phyloP scores from a whole-genome alignment of 1,140 invertebrate species.

The Bombus consobrinus region DNA sequence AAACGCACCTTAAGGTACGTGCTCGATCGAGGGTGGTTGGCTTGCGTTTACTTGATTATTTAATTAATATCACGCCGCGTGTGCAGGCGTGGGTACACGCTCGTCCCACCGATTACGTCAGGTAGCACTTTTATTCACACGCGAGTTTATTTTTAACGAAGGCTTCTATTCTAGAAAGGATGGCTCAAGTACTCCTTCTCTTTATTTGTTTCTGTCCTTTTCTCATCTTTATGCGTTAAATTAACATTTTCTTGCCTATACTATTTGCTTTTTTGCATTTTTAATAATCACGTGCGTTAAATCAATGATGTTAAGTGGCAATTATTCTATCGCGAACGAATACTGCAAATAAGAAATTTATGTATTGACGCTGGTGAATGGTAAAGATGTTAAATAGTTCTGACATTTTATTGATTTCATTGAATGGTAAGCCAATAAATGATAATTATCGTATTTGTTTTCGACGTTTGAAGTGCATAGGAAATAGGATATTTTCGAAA shows the following conservation, averaged over 20 bases:
- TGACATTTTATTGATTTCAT: background rate
- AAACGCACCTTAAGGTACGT: background rate
- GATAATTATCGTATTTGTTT: background rate
- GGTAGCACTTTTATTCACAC: slow-evolving; percentile 33
- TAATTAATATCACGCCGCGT: slow-evolving; percentile 50
- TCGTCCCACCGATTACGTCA: slow-evolving; percentile 31
- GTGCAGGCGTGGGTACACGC: slow-evolving; percentile 22
- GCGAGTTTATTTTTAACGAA: slow-evolving; percentile 23
- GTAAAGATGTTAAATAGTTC: background rate
- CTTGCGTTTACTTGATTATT: slow-evolving; percentile 39
- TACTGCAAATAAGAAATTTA: too few species aligned
- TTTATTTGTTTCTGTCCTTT: background rate
- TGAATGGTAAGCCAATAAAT: background rate
- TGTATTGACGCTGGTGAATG: background rate
- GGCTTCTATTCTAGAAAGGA: background rate
- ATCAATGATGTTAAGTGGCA: background rate
- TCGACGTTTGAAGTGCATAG: background rate
- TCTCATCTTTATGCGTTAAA: background rate
- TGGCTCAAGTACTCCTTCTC: background rate
- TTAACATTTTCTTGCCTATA: background rate
- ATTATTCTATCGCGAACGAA: background rate
- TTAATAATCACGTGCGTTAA: background rate
- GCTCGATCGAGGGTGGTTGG: slow-evolving; percentile 12
- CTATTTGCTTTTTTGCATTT: background rate
- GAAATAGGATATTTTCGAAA: background rate